Evolutionary conservation across 2,888 invertebrate genomes (phyloP).

Genomic region (Drosophila pegasa): DNA sequence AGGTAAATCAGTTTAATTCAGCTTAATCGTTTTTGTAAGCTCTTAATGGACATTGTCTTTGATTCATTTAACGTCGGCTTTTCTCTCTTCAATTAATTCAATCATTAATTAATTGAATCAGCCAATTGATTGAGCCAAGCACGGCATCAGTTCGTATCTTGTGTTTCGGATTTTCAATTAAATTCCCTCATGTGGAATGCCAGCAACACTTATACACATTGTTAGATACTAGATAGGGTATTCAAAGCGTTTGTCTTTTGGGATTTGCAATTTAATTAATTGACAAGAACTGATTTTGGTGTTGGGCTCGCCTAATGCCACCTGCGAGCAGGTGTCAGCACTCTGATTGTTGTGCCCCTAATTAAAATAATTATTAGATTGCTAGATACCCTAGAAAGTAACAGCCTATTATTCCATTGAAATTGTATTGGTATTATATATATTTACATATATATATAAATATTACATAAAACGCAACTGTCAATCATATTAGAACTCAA

Average conservation of each 20-base stretch:
- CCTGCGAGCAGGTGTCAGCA: slow-evolving; percentile 9
- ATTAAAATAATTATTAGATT: neutral
- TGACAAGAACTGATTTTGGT: neutral
- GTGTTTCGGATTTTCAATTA: slow-evolving; percentile 22
- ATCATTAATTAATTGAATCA: slow-evolving; percentile 27
- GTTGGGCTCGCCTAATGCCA: neutral
- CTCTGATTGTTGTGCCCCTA: neutral
- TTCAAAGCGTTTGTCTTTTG: neutral
- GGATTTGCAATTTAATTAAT: slow-evolving; percentile 13
- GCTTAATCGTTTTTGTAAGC: neutral
- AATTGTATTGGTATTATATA: too few species aligned
- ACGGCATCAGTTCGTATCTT: neutral
- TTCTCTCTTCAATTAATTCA: slow-evolving; percentile 17
- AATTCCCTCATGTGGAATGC: slow-evolving; percentile 54
- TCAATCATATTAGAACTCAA: too few species aligned
- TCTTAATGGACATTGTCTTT: neutral
- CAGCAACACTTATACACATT: slow-evolving; percentile 26
- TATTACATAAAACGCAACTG: too few species aligned
- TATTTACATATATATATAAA: too few species aligned
- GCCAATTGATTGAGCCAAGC: slow-evolving; percentile 33
- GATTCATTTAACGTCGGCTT: neutral
- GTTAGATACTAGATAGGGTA: neutral
- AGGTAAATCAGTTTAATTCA: neutral
- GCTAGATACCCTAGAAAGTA: neutral
- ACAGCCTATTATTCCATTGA: too few species aligned